Percentiles rank a stretch among this genome's conserved stretches.
Evolutionary conservation across 2,888 invertebrate genomes (phyloP).

Genomic region (Heterodera filipjevi): DNA sequence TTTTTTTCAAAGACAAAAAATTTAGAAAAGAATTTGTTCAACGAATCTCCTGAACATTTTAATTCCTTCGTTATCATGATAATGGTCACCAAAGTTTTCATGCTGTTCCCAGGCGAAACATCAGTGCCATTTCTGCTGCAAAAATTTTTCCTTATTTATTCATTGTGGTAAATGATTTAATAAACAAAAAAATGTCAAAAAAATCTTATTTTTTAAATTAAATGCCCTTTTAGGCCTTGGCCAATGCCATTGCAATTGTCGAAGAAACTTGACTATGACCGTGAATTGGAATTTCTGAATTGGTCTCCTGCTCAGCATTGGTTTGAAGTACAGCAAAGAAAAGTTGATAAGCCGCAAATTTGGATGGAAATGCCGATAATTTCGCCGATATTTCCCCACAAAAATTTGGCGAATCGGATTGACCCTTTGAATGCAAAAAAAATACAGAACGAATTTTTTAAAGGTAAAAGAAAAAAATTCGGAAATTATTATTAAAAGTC

Average conservation of each 20-base stretch:
- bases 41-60: not conserved
- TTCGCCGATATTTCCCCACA: not conserved
- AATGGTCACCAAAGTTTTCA: not conserved
- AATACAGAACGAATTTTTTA: not conserved
- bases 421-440: not conserved
- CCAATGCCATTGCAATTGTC: conserved; percentile 1
- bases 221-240: not conserved
- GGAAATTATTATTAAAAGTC: not conserved
- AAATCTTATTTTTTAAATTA: not conserved
- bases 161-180: not conserved
- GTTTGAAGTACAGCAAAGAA: not conserved
- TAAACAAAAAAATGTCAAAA: not conserved
- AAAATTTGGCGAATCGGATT: not conserved
- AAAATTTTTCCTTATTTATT: not conserved
- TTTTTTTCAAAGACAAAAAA: not conserved
- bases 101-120: not conserved
- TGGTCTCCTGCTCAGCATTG: not conserved
- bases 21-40: not conserved
- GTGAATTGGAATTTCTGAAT: not conserved
- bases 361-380: not conserved
- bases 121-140: not conserved
- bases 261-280: not conserved
- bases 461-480: not conserved
- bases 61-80: not conserved
- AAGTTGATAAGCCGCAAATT: not conserved